A percentile compares a stretch with the other conserved stretches of the same genome.
Conservation (phyloP, 2,888 invertebrate genomes). For the Cylindroiulus punctatus region DNA sequence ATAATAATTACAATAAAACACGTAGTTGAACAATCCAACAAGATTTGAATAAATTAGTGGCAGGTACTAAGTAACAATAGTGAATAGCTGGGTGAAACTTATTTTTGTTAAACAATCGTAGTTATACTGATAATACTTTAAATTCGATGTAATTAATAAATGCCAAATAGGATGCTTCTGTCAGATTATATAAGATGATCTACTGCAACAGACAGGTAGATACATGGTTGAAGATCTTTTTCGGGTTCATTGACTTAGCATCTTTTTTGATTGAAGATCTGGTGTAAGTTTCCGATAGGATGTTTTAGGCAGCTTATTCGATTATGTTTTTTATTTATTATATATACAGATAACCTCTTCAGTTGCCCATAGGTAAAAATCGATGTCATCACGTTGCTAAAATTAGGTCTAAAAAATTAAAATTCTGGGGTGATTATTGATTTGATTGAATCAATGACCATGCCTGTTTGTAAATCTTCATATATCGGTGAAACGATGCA, state of each 20-base stretch:
- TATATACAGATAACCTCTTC: constrained; percentile 21
- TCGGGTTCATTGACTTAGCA: background rate
- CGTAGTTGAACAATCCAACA: background rate
- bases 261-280: background rate
- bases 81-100: background rate
- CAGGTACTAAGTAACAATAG: background rate
- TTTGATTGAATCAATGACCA: background rate
- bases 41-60: background rate
- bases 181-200: background rate
- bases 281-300: background rate
- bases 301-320: background rate
- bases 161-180: background rate
- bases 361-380: background rate
- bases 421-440: background rate
- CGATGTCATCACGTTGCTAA: background rate
- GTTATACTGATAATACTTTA: background rate
- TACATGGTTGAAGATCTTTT: background rate
- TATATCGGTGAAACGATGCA: background rate
- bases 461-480: background rate
- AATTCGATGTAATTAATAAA: background rate
- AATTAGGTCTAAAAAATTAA: background rate
- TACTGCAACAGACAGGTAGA: background rate
- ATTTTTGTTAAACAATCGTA: background rate
- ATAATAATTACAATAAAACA: background rate
- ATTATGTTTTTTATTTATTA: constrained; percentile 5